phyloP scores from a whole-genome alignment of 2,113 vertebrate species.

The Mustela lutreola region DNA sequence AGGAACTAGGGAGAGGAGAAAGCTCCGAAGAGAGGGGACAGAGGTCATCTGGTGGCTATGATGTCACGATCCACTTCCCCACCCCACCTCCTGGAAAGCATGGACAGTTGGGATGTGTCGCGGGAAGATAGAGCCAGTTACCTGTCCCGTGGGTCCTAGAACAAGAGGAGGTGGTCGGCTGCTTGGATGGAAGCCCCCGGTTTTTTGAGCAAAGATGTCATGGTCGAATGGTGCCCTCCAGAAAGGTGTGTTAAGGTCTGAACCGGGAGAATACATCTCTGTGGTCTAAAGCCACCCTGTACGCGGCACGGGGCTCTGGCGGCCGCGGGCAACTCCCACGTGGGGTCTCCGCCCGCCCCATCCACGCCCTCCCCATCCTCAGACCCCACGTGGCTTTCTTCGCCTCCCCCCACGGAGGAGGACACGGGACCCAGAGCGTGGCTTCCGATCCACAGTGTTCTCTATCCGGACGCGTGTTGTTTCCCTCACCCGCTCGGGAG shows the following conservation, averaged over 20 bases:
- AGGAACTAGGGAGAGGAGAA: accelerated
- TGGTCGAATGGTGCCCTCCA: neutral
- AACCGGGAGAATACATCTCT: accelerated
- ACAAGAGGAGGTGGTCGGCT: neutral
- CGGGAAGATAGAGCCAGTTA: accelerated
- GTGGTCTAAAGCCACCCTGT: neutral
- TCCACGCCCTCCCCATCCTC: accelerated
- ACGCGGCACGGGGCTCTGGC: accelerated
- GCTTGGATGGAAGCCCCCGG: neutral
- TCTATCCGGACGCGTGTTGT: accelerated
- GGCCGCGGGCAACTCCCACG: accelerated
- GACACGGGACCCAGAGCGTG: neutral
- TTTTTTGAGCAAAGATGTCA: neutral
- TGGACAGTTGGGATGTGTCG: neutral
- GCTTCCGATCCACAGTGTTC: accelerated
- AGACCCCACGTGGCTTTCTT: accelerated
- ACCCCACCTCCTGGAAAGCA: neutral
- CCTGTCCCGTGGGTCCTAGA: neutral
- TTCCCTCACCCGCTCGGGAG: no score
- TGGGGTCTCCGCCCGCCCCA: accelerated
- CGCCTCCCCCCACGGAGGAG: accelerated
- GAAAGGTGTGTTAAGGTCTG: neutral
- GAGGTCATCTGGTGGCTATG: no score
- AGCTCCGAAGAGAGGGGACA: accelerated
- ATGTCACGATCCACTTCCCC: neutral